phyloP scores from a whole-genome alignment of 2,113 vertebrate genomes.

The Silurus glanis region DNA sequence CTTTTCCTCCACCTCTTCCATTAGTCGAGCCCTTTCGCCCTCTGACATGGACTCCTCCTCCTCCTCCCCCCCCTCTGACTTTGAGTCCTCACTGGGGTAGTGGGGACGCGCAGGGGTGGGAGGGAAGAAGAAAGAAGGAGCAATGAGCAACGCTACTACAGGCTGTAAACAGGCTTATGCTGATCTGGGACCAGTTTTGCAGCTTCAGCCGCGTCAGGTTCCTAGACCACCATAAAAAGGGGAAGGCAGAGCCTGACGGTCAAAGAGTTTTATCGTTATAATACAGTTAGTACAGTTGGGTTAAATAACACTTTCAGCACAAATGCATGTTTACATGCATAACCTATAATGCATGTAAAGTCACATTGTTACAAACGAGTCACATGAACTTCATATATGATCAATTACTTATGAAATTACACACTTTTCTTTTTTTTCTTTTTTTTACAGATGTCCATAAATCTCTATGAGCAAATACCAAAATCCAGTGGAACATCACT shows the following conservation, averaged over 20 bases:
- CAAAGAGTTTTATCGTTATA: not conserved
- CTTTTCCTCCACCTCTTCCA: conserved; percentile 95
- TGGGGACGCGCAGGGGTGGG: not conserved
- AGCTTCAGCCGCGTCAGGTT: not conserved
- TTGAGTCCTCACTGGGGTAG: conserved; percentile 73
- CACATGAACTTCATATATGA: not conserved
- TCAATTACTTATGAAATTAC: not conserved
- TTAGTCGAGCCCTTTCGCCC: conserved; percentile 81
- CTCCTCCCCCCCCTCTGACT: conserved; percentile 68
- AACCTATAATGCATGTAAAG: not conserved
- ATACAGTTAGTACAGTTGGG: not conserved
- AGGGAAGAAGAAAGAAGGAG: conserved; percentile 1
- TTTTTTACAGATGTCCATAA: no score
- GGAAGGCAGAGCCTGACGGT: conserved; percentile 11
- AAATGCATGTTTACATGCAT: not conserved
- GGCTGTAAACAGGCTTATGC: not conserved
- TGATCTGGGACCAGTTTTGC: conserved; percentile 22
- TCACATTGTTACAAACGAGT: conserved; percentile 30
- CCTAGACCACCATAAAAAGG: conserved; percentile 24
- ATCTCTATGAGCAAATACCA: no score
- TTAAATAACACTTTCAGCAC: not conserved
- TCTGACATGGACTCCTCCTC: conserved; percentile 86
- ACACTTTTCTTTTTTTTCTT: no score
- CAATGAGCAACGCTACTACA: not conserved
- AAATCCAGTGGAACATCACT: no score